phyloP scores from a whole-genome alignment of 1,140 invertebrate genomes.

The Drosophila repleta region DNA sequence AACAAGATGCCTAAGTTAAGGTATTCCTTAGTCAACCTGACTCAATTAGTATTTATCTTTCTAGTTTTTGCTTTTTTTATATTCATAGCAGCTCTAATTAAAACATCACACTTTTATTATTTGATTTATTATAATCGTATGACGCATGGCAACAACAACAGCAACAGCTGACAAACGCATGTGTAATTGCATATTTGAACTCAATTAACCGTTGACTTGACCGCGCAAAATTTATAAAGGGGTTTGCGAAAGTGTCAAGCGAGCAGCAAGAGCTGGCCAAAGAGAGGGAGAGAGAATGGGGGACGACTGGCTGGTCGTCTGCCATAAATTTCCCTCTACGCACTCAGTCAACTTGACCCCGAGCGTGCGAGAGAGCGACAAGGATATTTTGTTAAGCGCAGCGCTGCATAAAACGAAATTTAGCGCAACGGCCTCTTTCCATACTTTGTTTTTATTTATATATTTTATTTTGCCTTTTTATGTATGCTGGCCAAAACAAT shows the following conservation, averaged over 20 bases:
- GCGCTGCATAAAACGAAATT: conserved; percentile 78
- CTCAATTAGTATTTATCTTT: background rate
- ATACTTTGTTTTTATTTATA: conserved; percentile 30
- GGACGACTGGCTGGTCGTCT: background rate
- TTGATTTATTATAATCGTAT: conserved; percentile 61
- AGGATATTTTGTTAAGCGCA: conserved; percentile 41
- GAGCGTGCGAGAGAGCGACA: conserved; percentile 28
- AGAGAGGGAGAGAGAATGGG: background rate
- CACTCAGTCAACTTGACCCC: conserved; percentile 71
- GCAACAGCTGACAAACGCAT: conserved; percentile 56
- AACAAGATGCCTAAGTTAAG: too few species aligned
- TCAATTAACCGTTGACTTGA: conserved; percentile 65
- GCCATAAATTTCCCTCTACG: conserved; percentile 63
- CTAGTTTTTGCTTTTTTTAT: conserved; percentile 12
- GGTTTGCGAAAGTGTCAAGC: background rate
- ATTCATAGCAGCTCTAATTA: conserved; percentile 62
- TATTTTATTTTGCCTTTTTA: conserved; percentile 34
- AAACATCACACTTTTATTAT: conserved; percentile 70
- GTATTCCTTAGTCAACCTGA: background rate
- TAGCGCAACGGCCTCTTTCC: conserved; percentile 65
- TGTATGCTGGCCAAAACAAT: conserved; percentile 56
- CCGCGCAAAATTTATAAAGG: conserved; percentile 45
- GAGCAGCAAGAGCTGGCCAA: background rate
- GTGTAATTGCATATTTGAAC: conserved; percentile 76
- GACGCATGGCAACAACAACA: conserved; percentile 33